Evolutionary conservation across 2,797 vertebrate genomes (phyloP).

Genomic region (Rhinoraja longicauda): DNA sequence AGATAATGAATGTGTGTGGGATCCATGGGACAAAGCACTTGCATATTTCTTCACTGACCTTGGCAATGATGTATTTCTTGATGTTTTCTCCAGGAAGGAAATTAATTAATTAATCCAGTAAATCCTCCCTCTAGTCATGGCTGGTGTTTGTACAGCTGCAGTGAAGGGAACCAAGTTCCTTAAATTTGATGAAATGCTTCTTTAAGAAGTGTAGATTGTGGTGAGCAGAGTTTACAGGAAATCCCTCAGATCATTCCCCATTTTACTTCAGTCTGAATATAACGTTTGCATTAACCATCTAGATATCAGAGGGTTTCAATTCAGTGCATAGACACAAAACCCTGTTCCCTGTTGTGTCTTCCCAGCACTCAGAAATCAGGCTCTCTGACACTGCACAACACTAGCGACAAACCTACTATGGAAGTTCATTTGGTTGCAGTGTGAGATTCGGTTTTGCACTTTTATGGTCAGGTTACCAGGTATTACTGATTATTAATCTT

Average conservation of each 20-base stretch:
- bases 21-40: not conserved
- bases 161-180: not conserved
- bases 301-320: not conserved
- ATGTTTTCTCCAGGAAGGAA: slow-evolving; percentile 32
- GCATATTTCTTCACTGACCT: not conserved
- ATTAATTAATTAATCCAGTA: not conserved
- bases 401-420: too few species aligned
- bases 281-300: not conserved
- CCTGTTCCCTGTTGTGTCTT: too few species aligned
- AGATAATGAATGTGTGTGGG: slow-evolving; percentile 9
- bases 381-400: too few species aligned
- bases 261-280: not conserved
- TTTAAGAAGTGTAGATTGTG: not conserved
- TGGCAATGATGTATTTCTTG: slow-evolving; percentile 30
- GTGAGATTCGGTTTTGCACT: too few species aligned
- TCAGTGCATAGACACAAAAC: not conserved
- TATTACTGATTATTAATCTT: too few species aligned
- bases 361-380: too few species aligned
- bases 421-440: too few species aligned
- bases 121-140: not conserved
- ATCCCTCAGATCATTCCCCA: not conserved
- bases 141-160: not conserved
- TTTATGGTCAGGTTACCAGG: too few species aligned
- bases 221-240: not conserved
- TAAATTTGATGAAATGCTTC: not conserved